Percentiles rank a stretch among this genome's conserved stretches.
Evolutionary conservation across 2,888 invertebrate genomes (phyloP).

Genomic region (Syrista parreyssii): DNA sequence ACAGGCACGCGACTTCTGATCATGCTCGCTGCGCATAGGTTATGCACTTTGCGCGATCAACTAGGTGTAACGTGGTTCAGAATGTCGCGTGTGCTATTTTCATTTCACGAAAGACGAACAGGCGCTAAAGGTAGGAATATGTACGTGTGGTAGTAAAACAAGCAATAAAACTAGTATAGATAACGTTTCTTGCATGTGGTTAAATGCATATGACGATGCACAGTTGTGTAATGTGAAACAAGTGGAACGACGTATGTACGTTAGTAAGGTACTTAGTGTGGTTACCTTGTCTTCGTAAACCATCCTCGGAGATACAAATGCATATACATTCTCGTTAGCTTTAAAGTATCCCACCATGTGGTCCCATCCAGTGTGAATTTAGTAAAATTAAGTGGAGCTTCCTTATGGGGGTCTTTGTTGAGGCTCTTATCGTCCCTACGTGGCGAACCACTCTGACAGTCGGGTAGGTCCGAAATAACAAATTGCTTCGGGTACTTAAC

Average conservation of each 20-base stretch:
- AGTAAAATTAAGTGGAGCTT: background rate
- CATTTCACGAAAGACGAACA: background rate
- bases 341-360: background rate
- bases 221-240: background rate
- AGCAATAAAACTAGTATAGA: background rate
- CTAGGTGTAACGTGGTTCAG: background rate
- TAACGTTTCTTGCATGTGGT: background rate
- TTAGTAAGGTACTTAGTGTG: background rate
- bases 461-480: conserved; percentile 3
- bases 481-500: background rate
- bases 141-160: background rate
- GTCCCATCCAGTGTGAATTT: background rate
- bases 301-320: background rate
- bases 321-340: background rate
- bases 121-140: background rate
- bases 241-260: background rate
- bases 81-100: background rate
- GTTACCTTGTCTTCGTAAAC: background rate
- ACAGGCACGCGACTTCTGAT: background rate
- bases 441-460: background rate
- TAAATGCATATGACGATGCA: background rate
- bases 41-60: background rate
- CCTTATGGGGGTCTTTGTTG: background rate
- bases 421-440: background rate
- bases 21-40: background rate